phyloP scores from a whole-genome alignment of 30 jellyfish, hydroid and myxozoan genomes.

The Cassiopea xamachana region DNA sequence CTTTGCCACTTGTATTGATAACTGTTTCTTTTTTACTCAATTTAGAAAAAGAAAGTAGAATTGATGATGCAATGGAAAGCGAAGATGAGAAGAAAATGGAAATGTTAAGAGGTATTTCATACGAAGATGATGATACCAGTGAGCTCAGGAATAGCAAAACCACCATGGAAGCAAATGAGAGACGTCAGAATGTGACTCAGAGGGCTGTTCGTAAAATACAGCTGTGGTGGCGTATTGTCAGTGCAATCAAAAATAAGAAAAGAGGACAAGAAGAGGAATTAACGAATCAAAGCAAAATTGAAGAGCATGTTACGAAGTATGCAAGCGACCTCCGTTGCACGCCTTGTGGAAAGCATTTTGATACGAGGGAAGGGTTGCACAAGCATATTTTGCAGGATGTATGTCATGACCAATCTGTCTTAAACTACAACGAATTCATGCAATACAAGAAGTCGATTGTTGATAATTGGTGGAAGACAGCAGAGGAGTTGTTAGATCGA shows the following conservation, averaged over 20 bases:
- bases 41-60: not conserved
- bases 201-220: conserved; percentile 32
- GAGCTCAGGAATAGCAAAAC: conserved; percentile 4
- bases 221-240: conserved; percentile 50
- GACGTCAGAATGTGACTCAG: not conserved
- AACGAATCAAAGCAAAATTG: conserved; percentile 1
- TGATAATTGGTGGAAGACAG: conserved; percentile 10
- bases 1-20: no score
- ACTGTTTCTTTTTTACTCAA: not conserved
- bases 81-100: not conserved
- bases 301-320: conserved; percentile 23
- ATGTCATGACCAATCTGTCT: conserved; percentile 1
- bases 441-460: not conserved
- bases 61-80: not conserved
- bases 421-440: conserved; percentile 1
- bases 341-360: conserved; percentile 40
- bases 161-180: conserved; percentile 15
- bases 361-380: not conserved
- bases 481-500: conserved; percentile 32
- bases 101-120: not conserved
- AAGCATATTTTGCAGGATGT: conserved; percentile 8
- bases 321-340: conserved; percentile 28
- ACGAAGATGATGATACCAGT: conserved; percentile 3
- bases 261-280: no score
- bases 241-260: not conserved